Percentiles rank a stretch among this genome's conserved stretches.
Conservation (phyloP, 1,140 invertebrate genomes). For the Laupala kohalensis region DNA sequence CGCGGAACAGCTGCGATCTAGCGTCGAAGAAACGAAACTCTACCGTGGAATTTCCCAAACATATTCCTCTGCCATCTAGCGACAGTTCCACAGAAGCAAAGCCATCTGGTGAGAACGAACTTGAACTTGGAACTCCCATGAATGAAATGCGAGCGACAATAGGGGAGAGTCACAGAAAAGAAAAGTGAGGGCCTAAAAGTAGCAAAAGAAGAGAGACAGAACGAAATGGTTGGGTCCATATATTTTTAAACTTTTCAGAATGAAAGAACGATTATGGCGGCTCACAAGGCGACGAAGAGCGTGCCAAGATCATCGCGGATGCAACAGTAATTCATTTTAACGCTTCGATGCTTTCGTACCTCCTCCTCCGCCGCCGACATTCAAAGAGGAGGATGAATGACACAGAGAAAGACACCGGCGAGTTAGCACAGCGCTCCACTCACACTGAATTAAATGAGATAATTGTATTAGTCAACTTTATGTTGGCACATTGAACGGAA, state of each 20-base stretch:
- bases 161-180: background rate
- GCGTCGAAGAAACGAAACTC: background rate
- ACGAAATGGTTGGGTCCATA: background rate
- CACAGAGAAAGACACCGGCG: too few species aligned
- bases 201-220: background rate
- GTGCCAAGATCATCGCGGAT: background rate
- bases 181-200: background rate
- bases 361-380: background rate
- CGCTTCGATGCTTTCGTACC: background rate
- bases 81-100: background rate
- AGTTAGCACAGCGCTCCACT: too few species aligned
- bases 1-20: background rate
- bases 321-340: background rate
- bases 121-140: background rate
- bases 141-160: background rate
- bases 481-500: too few species aligned
- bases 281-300: background rate
- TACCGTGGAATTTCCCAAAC: background rate
- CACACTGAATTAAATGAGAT: too few species aligned
- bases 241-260: background rate
- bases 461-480: too few species aligned
- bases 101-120: background rate
- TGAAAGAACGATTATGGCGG: background rate
- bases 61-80: background rate
- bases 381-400: too few species aligned